These are phyloP conservation scores for Autographa pulchrina DNA, from an alignment of 2,888 invertebrate genomes.

Conservation along the genomic window DNA sequence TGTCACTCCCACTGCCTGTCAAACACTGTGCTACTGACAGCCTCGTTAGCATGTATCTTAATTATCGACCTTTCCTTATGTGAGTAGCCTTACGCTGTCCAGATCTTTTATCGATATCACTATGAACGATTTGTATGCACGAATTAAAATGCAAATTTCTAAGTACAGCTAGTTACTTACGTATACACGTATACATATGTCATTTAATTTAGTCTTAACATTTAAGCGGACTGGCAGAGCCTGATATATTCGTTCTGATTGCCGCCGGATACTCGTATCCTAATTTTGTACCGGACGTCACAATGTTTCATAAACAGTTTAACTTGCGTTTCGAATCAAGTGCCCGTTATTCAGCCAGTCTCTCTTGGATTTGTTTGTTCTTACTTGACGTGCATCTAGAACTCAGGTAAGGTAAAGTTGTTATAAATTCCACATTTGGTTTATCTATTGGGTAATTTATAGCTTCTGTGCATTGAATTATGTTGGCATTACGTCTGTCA, in stretches of 20 bases:
- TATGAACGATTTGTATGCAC: conserved; percentile 32
- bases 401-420: not conserved
- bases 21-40: conserved; percentile 64
- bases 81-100: conserved; percentile 47
- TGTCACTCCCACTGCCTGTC: conserved; percentile 72
- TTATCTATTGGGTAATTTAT: conserved; percentile 16
- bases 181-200: conserved; percentile 26
- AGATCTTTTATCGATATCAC: conserved; percentile 44
- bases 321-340: not conserved
- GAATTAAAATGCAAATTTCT: conserved; percentile 37
- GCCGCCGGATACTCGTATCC: not conserved
- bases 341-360: conserved; percentile 4
- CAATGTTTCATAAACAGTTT: not conserved
- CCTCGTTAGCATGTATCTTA: conserved; percentile 49
- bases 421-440: not conserved
- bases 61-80: conserved; percentile 57
- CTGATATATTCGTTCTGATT: not conserved
- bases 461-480: conserved; percentile 18
- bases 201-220: not conserved
- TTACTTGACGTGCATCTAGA: not conserved
- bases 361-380: not conserved
- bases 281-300: conserved; percentile 1
- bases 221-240: not conserved
- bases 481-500: not conserved
- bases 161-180: conserved; percentile 20